Evolutionary conservation across 2,797 vertebrate genomes (phyloP).

Genomic region (Heliangelus exortis): DNA sequence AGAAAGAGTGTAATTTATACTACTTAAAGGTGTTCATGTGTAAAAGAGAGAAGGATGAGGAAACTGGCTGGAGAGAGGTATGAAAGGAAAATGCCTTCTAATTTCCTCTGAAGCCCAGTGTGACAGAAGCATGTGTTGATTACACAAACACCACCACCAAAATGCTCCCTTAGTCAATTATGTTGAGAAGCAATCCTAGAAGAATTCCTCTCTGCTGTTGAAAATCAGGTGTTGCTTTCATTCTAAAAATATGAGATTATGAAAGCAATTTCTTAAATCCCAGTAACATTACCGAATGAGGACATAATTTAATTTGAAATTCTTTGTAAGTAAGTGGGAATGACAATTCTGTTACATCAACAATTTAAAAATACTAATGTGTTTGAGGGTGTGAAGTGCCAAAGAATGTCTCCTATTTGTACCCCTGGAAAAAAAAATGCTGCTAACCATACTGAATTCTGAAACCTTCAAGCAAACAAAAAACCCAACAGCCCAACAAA

Average conservation of each 20-base stretch:
- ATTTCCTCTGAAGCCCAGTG: conserved; percentile 56
- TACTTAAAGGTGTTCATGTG: conserved; percentile 33
- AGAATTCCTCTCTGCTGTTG: conserved; percentile 7
- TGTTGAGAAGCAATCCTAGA: background rate
- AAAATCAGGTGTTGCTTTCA: background rate
- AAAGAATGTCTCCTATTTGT: background rate
- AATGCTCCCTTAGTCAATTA: background rate
- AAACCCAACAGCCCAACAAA: background rate
- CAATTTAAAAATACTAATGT: background rate
- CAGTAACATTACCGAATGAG: background rate
- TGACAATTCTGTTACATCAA: background rate
- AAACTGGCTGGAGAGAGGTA: conserved; percentile 43
- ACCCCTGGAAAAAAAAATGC: background rate
- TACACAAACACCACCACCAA: conserved; percentile 29
- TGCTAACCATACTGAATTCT: background rate
- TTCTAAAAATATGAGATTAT: conserved; percentile 10
- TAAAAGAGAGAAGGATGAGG: conserved; percentile 45
- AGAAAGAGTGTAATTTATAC: background rate
- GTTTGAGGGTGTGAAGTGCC: background rate
- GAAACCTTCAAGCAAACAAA: background rate
- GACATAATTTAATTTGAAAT: background rate
- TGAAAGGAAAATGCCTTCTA: conserved; percentile 36
- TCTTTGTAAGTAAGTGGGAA: background rate
- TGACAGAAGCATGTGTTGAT: conserved; percentile 32
- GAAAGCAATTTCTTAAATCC: background rate